Evolutionary conservation across 2,113 vertebrate species (phyloP).

Genomic region (Dolichallabes microphthalmus): DNA sequence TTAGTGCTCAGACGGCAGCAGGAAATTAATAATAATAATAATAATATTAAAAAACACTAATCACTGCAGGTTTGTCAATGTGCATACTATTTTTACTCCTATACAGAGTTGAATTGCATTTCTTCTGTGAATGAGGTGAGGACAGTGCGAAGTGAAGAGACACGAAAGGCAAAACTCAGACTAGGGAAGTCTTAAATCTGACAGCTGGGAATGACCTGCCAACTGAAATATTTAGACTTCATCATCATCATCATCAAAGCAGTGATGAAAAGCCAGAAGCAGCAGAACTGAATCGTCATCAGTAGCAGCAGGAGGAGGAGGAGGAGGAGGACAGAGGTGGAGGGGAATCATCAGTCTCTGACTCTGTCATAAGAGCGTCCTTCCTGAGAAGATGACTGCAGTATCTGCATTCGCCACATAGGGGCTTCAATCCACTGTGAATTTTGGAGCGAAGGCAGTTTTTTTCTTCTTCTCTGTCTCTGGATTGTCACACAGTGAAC

Average conservation of each 20-base stretch:
- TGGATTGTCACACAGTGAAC: slow-evolving; percentile 41
- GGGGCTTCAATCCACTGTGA: not conserved
- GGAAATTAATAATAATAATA: not conserved
- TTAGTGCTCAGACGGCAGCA: not conserved
- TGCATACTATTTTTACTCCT: not conserved
- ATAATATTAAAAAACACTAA: not conserved
- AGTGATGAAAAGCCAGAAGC: slow-evolving; percentile 11
- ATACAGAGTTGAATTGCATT: not conserved
- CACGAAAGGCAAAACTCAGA: not conserved
- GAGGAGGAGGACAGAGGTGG: not conserved
- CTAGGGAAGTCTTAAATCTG: not conserved
- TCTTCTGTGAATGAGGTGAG: not conserved
- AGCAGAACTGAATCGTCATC: slow-evolving; percentile 3
- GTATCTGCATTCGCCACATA: slow-evolving; percentile 29
- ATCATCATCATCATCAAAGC: not conserved
- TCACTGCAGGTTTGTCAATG: not conserved
- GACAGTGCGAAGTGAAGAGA: slow-evolving; percentile 35
- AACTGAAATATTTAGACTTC: not conserved
- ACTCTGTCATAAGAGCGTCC: not conserved
- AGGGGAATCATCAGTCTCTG: slow-evolving; percentile 5
- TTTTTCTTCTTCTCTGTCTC: not conserved
- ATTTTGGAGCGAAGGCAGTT: not conserved
- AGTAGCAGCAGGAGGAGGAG: slow-evolving; percentile 7
- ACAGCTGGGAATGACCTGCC: not conserved
- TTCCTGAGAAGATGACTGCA: slow-evolving; percentile 43